Percentiles rank a stretch among this genome's conserved stretches.
These are phyloP conservation scores for Danionella dracula DNA, from an alignment of 2,797 vertebrate species.

Conservation along the genomic window DNA sequence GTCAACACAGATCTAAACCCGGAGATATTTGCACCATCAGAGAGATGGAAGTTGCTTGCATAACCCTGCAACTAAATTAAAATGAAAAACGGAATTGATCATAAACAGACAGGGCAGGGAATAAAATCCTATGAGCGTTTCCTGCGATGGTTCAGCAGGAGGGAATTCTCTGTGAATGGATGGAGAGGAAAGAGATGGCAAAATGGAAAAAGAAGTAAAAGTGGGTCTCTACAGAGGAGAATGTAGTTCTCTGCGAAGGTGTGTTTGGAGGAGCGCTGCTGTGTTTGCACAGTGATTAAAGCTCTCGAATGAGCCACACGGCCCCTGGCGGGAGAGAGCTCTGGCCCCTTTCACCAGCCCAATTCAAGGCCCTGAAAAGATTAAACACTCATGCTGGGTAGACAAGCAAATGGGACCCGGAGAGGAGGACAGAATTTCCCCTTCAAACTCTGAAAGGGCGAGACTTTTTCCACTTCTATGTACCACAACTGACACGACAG, in stretches of 20 bases:
- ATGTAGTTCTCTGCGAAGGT: slow-evolving; percentile 91
- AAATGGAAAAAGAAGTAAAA: slow-evolving; percentile 55
- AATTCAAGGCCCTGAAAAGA: slow-evolving; percentile 99
- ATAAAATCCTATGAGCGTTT: slow-evolving; percentile 67
- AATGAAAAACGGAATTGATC: slow-evolving; percentile 75
- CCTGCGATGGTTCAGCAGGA: slow-evolving; percentile 41
- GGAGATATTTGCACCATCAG: slow-evolving; percentile 72
- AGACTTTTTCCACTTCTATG: not conserved
- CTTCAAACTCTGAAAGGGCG: slow-evolving; percentile 50
- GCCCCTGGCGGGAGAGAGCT: slow-evolving; percentile 95
- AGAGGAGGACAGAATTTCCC: slow-evolving; percentile 90
- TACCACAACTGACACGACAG: not conserved
- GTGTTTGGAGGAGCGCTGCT: slow-evolving; percentile 89
- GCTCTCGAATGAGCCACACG: slow-evolving; percentile 98
- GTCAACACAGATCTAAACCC: slow-evolving; percentile 73
- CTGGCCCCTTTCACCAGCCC: slow-evolving; percentile 95
- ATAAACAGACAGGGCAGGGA: slow-evolving; percentile 68
- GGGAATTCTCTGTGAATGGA: slow-evolving; percentile 60
- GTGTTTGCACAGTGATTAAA: slow-evolving; percentile 99
- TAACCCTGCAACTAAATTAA: slow-evolving; percentile 71
- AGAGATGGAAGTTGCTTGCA: slow-evolving; percentile 62
- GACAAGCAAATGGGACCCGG: slow-evolving; percentile 98
- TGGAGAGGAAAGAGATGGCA: slow-evolving; percentile 53
- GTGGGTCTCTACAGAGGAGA: slow-evolving; percentile 55
- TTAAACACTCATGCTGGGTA: slow-evolving; percentile 99